A percentile compares a stretch with the other conserved stretches of the same genome.
These are phyloP conservation scores for Lemur catta DNA, from an alignment of 2,797 vertebrate species.

Conservation along the genomic window DNA sequence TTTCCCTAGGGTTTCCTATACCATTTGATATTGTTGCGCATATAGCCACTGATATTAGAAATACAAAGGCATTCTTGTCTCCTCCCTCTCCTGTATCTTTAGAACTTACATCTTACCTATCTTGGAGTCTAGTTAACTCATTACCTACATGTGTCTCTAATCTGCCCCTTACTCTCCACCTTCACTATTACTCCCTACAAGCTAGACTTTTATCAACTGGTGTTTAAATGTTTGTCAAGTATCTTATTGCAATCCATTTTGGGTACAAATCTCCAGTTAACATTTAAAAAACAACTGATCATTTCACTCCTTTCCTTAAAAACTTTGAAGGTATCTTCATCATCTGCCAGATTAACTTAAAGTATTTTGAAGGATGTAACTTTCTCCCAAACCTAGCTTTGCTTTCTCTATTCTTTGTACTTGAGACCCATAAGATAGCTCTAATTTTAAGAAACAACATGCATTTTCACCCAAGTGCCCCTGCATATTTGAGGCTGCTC, in stretches of 20 bases:
- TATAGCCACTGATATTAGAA: neutral
- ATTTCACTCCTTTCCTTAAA: constrained; percentile 4
- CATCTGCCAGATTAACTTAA: neutral
- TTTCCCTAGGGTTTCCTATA: neutral
- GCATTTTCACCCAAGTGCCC: neutral
- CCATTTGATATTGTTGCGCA: neutral
- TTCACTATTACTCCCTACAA: neutral
- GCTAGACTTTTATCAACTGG: neutral
- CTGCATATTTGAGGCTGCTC: neutral
- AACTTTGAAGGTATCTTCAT: neutral
- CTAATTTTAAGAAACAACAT: neutral
- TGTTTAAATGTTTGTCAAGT: neutral
- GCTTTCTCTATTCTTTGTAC: neutral
- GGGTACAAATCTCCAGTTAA: neutral
- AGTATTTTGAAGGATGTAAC: neutral
- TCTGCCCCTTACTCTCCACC: neutral
- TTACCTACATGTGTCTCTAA: neutral
- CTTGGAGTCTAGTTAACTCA: neutral
- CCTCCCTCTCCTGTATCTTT: neutral
- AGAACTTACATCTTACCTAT: neutral
- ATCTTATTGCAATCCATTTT: neutral
- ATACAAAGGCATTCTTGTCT: neutral
- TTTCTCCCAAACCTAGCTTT: neutral
- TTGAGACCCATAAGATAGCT: neutral
- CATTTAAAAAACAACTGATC: neutral